phyloP scores from a whole-genome alignment of 2,797 vertebrate species.

The Megalops cyprinoides region DNA sequence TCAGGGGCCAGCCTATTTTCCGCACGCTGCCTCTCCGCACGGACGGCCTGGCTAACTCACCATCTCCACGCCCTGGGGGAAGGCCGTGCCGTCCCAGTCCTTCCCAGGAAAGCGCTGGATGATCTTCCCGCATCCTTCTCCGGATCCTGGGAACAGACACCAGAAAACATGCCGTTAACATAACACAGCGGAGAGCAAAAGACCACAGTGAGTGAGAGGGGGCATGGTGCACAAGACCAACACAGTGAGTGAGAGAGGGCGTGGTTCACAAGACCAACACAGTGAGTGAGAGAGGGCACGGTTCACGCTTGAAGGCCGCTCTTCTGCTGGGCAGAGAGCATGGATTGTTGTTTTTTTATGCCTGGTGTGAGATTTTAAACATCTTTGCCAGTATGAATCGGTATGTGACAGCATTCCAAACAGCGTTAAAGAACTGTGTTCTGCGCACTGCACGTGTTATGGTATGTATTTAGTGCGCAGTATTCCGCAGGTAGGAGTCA shows the following conservation, averaged over 20 bases:
- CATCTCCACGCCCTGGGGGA: constrained; percentile 98
- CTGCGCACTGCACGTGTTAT: no score
- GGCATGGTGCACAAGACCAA: neutral
- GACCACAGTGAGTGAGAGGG: neutral
- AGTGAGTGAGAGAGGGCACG: neutral
- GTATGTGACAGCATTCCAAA: no score
- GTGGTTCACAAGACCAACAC: neutral
- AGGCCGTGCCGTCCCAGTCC: constrained; percentile 96
- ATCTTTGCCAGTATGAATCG: no score
- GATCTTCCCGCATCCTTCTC: constrained; percentile 94
- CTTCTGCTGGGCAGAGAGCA: no score
- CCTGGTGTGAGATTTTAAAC: no score
- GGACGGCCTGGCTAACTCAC: constrained; percentile 83
- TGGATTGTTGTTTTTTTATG: no score
- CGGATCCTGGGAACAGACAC: constrained; percentile 74
- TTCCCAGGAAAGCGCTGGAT: constrained; percentile 95
- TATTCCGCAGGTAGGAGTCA: no score
- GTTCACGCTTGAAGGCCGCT: no score
- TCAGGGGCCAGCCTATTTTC: neutral
- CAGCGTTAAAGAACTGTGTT: no score
- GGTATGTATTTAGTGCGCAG: no score
- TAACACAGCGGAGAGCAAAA: neutral
- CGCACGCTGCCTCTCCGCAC: neutral
- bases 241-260: neutral
- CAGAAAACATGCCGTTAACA: neutral